Evolutionary conservation across 1,140 invertebrate species (phyloP).

Genomic region (Idris sp.): DNA sequence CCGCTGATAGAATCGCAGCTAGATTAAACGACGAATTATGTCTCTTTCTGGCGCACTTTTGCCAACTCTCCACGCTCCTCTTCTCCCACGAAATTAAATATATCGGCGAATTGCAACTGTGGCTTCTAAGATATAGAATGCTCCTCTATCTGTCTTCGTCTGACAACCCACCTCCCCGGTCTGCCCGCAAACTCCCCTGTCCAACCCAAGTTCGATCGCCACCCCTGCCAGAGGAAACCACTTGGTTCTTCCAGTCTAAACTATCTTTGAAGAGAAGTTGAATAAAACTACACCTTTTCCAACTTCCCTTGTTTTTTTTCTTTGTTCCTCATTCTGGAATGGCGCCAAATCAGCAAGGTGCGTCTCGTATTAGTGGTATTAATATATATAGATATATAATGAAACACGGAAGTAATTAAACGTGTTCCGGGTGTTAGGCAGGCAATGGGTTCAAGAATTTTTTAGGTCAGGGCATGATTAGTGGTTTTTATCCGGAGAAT

Average conservation of each 20-base stretch:
- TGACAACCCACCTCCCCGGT: conserved; percentile 37
- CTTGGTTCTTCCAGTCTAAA: conserved; percentile 58
- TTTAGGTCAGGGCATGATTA: conserved; percentile 38
- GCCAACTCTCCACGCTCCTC: conserved; percentile 51
- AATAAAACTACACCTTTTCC: too few species aligned
- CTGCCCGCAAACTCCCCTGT: conserved; percentile 67
- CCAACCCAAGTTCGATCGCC: conserved; percentile 63
- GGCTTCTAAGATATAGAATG: conserved; percentile 51
- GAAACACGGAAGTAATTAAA: conserved; percentile 20
- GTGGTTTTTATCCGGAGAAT: conserved; percentile 16
- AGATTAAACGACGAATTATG: conserved; percentile 77
- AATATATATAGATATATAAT: conserved; percentile 9
- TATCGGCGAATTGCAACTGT: conserved; percentile 75
- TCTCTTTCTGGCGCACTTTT: conserved; percentile 59
- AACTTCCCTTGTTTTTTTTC: too few species aligned
- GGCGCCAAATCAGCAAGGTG: conserved; percentile 18
- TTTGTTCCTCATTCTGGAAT: conserved; percentile 4
- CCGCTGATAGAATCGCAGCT: conserved; percentile 76
- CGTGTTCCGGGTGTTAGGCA: neutral
- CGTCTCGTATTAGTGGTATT: conserved; percentile 9
- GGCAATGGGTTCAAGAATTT: conserved; percentile 9
- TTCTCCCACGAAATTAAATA: conserved; percentile 75
- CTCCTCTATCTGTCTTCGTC: conserved; percentile 44
- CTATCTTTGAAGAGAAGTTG: conserved; percentile 45
- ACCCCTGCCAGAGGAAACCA: conserved; percentile 68